Conservation (phyloP, 2,888 invertebrate species). For the Callyntrura guangdongensis region DNA sequence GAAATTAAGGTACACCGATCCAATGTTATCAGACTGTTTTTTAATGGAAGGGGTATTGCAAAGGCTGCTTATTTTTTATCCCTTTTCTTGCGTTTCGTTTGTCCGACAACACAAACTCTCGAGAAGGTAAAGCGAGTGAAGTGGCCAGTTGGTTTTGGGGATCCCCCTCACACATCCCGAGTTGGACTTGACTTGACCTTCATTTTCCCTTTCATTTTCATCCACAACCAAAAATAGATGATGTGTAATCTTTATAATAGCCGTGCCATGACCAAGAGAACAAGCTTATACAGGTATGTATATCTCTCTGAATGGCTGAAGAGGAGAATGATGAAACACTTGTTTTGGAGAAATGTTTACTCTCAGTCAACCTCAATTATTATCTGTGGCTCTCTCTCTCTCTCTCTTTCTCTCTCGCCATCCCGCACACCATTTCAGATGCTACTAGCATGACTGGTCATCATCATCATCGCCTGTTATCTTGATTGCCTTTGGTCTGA, state of each 20-base stretch:
- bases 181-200: conserved; percentile 70
- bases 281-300: background rate
- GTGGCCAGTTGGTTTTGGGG: conserved; percentile 27
- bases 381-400: background rate
- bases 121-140: background rate
- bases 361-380: conserved; percentile 49
- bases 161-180: no score
- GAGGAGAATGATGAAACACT: background rate
- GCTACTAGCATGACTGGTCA: background rate
- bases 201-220: conserved; percentile 77
- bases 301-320: no score
- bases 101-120: background rate
- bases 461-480: conserved; percentile 21
- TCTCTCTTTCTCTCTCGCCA: background rate
- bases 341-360: background rate
- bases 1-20: background rate
- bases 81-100: conserved; percentile 17
- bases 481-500: conserved; percentile 55
- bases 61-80: conserved; percentile 46
- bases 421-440: background rate
- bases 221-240: conserved; percentile 43
- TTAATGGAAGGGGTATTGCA: conserved; percentile 5
- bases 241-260: background rate
- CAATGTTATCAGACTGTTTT: no score
- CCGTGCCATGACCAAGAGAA: background rate